These are phyloP conservation scores for Neostethus bicornis DNA, from an alignment of 2,797 vertebrate species.

Conservation along the genomic window DNA sequence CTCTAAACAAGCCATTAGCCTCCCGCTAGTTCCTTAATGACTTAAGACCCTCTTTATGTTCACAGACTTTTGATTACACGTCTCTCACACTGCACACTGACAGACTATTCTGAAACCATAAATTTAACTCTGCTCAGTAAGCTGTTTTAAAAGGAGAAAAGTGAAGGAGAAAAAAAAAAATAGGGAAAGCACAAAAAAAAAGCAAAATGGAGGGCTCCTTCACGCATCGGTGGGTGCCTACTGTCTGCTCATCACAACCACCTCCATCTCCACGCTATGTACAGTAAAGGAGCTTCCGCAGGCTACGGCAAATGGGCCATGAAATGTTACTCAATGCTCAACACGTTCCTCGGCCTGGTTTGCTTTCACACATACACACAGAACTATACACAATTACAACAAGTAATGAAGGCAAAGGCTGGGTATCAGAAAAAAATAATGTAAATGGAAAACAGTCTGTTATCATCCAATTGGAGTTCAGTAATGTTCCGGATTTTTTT, in stretches of 20 bases:
- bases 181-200: constrained; percentile 34
- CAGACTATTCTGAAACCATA: constrained; percentile 9
- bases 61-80: constrained; percentile 71
- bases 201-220: constrained; percentile 46
- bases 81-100: constrained; percentile 39
- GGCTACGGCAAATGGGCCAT: constrained; percentile 70
- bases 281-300: constrained; percentile 65
- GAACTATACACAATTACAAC: constrained; percentile 40
- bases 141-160: neutral
- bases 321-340: constrained; percentile 74
- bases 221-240: constrained; percentile 52
- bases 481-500: neutral
- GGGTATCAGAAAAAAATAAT: constrained; percentile 23
- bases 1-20: constrained; percentile 71
- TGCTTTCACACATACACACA: constrained; percentile 32
- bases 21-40: constrained; percentile 74
- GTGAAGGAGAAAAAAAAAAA: constrained; percentile 20
- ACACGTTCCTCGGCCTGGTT: constrained; percentile 49
- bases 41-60: constrained; percentile 65
- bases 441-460: constrained; percentile 20
- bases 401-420: constrained; percentile 26
- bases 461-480: constrained; percentile 5
- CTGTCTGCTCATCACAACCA: constrained; percentile 46
- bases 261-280: constrained; percentile 44
- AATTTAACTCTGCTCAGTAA: neutral